These are phyloP conservation scores for Ibidorhyncha struthersii DNA, from an alignment of 2,113 vertebrate genomes.

Conservation along the genomic window DNA sequence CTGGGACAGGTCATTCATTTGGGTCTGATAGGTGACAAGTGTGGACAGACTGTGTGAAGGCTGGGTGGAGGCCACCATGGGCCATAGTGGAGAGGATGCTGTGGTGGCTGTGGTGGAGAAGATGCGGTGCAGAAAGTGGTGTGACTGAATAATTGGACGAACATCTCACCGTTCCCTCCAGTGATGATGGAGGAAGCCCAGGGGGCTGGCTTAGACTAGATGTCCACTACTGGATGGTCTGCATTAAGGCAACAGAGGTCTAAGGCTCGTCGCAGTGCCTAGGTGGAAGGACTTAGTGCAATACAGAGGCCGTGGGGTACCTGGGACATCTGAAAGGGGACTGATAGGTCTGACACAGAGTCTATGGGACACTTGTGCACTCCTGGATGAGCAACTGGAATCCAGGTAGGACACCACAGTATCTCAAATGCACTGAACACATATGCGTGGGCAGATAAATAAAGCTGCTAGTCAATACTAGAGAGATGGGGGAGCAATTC, in stretches of 20 bases:
- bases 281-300: background rate
- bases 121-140: background rate
- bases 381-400: background rate
- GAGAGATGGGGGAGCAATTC: background rate
- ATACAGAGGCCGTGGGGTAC: background rate
- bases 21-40: background rate
- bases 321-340: background rate
- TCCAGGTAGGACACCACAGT: background rate
- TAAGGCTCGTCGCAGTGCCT: background rate
- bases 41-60: background rate
- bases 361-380: background rate
- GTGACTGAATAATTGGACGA: background rate
- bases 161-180: background rate
- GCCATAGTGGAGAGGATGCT: background rate
- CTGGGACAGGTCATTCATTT: background rate
- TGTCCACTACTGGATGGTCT: background rate
- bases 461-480: background rate
- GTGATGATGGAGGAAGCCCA: background rate
- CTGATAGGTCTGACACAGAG: background rate
- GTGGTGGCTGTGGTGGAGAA: background rate
- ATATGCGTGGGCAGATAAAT: background rate
- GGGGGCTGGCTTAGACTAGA: background rate
- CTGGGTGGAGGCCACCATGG: background rate
- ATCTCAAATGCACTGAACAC: background rate
- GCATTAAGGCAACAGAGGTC: background rate